Evolutionary conservation across 2,113 vertebrate species (phyloP).

Genomic region (Todiramphus saurophagus): DNA sequence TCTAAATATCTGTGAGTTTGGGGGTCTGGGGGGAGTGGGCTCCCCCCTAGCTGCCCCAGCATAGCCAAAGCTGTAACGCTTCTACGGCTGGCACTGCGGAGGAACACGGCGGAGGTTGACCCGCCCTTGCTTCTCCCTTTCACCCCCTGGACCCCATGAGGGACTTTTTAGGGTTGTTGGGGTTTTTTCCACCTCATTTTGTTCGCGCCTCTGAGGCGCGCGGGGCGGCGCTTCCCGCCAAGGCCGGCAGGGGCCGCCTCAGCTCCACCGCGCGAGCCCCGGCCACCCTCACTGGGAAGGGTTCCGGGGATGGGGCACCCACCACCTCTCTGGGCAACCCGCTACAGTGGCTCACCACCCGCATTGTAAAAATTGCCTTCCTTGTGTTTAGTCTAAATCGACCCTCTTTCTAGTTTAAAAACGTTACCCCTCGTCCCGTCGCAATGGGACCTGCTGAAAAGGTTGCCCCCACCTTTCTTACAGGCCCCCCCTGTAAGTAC

Average conservation of each 20-base stretch:
- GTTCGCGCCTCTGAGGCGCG: neutral
- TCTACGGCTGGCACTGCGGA: neutral
- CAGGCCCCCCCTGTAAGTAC: neutral
- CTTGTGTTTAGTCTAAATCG: neutral
- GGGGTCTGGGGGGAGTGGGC: rapidly evolving
- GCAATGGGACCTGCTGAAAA: neutral
- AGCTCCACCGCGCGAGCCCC: neutral
- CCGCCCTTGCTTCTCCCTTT: no score
- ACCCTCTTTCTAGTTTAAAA: neutral
- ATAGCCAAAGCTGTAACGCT: neutral
- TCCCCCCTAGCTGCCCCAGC: no score
- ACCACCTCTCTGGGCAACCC: neutral
- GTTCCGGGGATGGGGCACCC: neutral
- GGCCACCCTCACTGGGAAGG: neutral
- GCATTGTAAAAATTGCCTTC: neutral
- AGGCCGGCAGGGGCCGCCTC: neutral
- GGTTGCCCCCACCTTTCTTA: neutral
- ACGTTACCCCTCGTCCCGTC: neutral
- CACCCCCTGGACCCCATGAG: no score
- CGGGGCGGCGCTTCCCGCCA: neutral
- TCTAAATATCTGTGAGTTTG: no score
- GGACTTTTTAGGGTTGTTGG: no score
- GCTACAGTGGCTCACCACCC: no score
- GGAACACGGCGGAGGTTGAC: neutral
- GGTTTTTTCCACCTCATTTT: neutral